Evolutionary conservation across 2,113 vertebrate genomes (phyloP).

Genomic region (Climacteris rufus): DNA sequence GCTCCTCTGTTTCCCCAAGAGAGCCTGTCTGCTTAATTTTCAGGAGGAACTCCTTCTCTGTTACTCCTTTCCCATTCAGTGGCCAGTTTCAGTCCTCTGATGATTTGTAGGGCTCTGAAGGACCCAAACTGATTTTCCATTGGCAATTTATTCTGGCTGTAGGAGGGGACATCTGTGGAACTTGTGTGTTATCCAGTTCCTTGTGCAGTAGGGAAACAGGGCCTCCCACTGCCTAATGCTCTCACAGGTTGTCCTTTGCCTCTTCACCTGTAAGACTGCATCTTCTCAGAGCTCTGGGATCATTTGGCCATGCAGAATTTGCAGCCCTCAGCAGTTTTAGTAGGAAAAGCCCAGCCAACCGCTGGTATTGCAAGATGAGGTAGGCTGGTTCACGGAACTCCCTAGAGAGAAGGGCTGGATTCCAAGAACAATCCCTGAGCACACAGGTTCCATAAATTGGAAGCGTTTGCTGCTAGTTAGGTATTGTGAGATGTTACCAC

Average conservation of each 20-base stretch:
- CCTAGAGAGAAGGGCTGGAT: neutral
- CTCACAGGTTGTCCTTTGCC: neutral
- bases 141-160: neutral
- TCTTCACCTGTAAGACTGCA: neutral
- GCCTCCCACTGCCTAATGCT: neutral
- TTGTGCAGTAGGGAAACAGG: neutral
- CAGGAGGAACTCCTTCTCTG: neutral
- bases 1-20: neutral
- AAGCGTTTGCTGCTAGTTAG: neutral
- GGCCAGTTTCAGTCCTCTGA: neutral
- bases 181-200: neutral
- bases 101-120: neutral
- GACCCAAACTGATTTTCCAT: neutral
- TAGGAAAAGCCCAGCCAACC: neutral
- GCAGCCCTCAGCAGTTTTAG: neutral
- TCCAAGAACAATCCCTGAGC: neutral
- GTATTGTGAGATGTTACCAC: neutral
- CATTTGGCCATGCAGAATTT: neutral
- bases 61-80: neutral
- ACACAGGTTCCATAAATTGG: neutral
- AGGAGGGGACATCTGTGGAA: neutral
- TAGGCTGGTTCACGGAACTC: neutral
- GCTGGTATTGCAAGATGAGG: neutral
- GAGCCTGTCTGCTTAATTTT: neutral
- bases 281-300: neutral